Evolutionary conservation across 92 coral and sea anemone genomes (phyloP), one percentile per base, ranked within the genome.

Genomic region (Epizoanthus scotinus): DNA sequence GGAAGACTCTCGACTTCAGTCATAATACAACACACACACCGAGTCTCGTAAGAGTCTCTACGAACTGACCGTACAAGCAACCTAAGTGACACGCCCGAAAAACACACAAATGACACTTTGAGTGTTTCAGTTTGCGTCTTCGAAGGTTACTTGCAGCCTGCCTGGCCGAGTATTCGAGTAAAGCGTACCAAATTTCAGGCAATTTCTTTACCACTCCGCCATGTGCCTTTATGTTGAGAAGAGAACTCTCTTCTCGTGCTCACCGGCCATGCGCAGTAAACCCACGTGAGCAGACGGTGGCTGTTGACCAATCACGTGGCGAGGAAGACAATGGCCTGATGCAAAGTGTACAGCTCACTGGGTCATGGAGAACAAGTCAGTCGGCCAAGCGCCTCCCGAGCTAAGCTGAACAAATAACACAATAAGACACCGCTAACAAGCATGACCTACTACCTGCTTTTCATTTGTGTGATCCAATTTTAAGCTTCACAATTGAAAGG

Each of bases 121-220:
- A 92, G 97, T 91, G 90, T 85, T 86, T 90, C 94, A 88, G 97
- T 90, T 92, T 92, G 94, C 88, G 97, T 86, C 94, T 87, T 84
- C 83, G 94, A 92, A 92, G 97, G 97, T 88, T 92, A 87, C 97
- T 91, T 90, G 86, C 78, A 84, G 88, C 90, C 90, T 83, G 83
- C 83, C 82, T 77, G 63, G 87, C 83, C 80, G 64, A 85, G 71
- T 77, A 90, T 63, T 77, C 87, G 67, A 88, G 86, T 83, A 83
- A 71, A 83, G 72, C 90, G 86, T 65, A 86, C 71, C 83, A 85
- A 85, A 78, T 82, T 81, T 83, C 88, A 79, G 77, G 86, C 89
- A 85, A 59, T 83, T 92, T 90, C 88, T 91, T 92, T 77, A 90
- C 83, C 84, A 88, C 89, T 90, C 85, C 92, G 94, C 97, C 97